A percentile compares a stretch with the other conserved stretches of the same genome.
Conservation (phyloP, 2,113 vertebrate species). For the Osmerus mordax region DNA sequence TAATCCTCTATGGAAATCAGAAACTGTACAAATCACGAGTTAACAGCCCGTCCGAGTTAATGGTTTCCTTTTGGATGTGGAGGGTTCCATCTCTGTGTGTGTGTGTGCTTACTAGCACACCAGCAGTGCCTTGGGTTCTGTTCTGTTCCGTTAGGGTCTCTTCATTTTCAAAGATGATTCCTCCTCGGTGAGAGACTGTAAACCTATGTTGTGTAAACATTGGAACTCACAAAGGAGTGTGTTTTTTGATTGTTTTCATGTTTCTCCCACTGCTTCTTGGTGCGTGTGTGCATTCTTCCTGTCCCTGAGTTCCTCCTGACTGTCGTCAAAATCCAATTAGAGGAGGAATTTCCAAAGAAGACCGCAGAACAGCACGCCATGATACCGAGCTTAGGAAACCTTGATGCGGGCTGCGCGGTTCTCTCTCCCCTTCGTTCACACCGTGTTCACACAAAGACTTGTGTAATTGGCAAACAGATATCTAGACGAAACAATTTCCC, state of each 20-base stretch:
- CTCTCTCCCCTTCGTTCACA: conserved; percentile 40
- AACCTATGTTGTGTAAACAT: conserved; percentile 19
- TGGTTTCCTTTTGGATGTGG: conserved; percentile 16
- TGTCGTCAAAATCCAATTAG: conserved; percentile 67
- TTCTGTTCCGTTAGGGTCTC: not conserved
- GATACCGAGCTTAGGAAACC: conserved; percentile 58
- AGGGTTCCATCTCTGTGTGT: not conserved
- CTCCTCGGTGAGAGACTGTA: conserved; percentile 13
- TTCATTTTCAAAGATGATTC: not conserved
- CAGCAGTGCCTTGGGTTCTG: not conserved
- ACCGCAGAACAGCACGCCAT: conserved; percentile 43
- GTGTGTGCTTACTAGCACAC: not conserved
- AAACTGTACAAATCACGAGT: not conserved
- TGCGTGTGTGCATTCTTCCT: conserved; percentile 3
- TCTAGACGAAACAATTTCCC: conserved; percentile 43
- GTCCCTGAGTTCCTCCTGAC: conserved; percentile 40
- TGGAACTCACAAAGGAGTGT: not conserved
- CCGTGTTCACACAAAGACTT: conserved; percentile 53
- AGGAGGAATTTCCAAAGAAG: conserved; percentile 50
- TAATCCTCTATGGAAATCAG: conserved; percentile 18
- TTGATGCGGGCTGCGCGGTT: conserved; percentile 55
- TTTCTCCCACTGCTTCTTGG: conserved; percentile 8
- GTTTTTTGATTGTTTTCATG: conserved; percentile 3
- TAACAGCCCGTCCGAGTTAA: not conserved
- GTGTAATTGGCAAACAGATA: conserved; percentile 67